These are phyloP conservation scores for Lophotriccus pileatus DNA, from an alignment of 2,797 vertebrate species.

Conservation along the genomic window DNA sequence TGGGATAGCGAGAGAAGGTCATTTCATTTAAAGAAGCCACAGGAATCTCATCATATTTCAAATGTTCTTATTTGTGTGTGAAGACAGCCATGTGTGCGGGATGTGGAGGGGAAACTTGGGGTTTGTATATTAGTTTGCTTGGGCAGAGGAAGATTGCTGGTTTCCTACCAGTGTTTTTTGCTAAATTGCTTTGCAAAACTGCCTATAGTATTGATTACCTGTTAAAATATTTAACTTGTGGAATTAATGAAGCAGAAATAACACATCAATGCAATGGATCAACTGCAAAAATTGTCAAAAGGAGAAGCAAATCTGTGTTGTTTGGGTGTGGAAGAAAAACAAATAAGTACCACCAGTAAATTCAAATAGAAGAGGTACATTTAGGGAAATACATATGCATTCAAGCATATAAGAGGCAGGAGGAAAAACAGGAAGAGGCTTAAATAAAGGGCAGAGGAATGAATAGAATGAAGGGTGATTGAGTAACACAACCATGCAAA, in stretches of 20 bases:
- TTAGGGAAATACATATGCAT: background rate
- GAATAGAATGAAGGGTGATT: background rate
- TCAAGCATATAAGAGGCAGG: background rate
- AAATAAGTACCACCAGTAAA: background rate
- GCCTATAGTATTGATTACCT: background rate
- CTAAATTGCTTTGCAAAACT: background rate
- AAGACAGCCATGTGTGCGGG: background rate
- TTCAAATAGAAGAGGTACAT: background rate
- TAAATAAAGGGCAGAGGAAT: constrained; percentile 11
- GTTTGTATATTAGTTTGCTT: constrained; percentile 20
- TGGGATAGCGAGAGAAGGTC: background rate
- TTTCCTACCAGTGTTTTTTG: background rate
- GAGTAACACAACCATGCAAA: background rate
- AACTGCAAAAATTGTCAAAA: background rate
- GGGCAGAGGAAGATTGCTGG: background rate
- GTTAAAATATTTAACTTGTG: background rate
- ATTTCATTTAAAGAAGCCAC: constrained; percentile 8
- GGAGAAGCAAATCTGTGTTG: background rate
- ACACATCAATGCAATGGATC: background rate
- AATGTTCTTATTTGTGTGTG: background rate
- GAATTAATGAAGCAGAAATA: background rate
- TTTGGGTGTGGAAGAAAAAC: background rate
- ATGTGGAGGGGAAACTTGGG: background rate
- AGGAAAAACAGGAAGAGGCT: background rate
- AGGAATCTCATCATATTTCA: background rate